Conservation (phyloP, 1,140 invertebrate species). For the Drosophila ambigua region DNA sequence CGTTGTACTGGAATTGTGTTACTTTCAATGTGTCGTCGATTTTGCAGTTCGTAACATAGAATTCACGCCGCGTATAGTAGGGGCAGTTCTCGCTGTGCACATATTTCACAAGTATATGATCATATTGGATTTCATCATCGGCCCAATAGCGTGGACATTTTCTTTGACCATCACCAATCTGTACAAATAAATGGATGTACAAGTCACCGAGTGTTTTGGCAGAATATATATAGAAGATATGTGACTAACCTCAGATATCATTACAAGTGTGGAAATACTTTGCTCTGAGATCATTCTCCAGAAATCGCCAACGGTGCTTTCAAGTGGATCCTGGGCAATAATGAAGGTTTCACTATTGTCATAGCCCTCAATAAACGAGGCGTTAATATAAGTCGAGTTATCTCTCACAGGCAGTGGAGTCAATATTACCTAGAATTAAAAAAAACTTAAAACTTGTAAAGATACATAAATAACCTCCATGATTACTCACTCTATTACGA, state of each 20-base stretch:
- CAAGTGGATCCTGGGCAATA: slow-evolving; percentile 97
- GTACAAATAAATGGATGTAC: slow-evolving; percentile 29
- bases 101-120: slow-evolving; percentile 93
- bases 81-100: slow-evolving; percentile 94
- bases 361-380: slow-evolving; percentile 98
- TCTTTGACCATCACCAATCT: slow-evolving; percentile 89
- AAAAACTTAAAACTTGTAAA: not conserved
- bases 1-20: slow-evolving; percentile 94
- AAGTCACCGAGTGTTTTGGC: too few species aligned
- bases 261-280: slow-evolving; percentile 94
- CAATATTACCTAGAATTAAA: slow-evolving; percentile 70
- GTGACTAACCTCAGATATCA: slow-evolving; percentile 94
- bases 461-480: not conserved
- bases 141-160: slow-evolving; percentile 97
- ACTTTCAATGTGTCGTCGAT: slow-evolving; percentile 89
- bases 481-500: slow-evolving; percentile 91
- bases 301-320: slow-evolving; percentile 95
- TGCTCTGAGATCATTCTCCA: slow-evolving; percentile 99
- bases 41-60: slow-evolving; percentile 92
- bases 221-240: not conserved
- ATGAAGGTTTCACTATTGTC: slow-evolving; percentile 97
- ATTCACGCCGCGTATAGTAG: slow-evolving; percentile 93
- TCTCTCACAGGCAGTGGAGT: slow-evolving; percentile 92
- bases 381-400: slow-evolving; percentile 98
- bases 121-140: slow-evolving; percentile 92